phyloP scores from a whole-genome alignment of 2,888 invertebrate species.

The Strigamia transsilvanica region DNA sequence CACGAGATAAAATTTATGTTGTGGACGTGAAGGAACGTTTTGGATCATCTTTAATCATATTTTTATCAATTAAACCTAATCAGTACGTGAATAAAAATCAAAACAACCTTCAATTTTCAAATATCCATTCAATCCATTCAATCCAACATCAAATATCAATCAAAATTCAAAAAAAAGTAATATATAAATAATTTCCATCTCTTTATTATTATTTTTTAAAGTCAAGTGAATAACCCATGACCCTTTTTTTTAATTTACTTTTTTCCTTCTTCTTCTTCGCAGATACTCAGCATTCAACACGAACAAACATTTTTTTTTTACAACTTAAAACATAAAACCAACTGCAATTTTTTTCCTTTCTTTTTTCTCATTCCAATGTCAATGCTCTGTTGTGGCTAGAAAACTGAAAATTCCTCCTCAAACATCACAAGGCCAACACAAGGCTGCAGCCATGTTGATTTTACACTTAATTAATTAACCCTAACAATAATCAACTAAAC shows the following conservation, averaged over 20 bases:
- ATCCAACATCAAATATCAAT: no score
- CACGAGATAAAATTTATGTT: conserved; percentile 32
- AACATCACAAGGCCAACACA: conserved; percentile 10
- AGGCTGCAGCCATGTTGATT: neutral
- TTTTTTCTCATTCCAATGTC: neutral
- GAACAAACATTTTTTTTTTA: conserved; percentile 43
- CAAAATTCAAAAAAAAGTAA: neutral
- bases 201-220: neutral
- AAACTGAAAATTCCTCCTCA: neutral
- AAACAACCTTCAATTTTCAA: neutral
- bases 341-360: neutral
- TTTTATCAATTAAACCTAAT: conserved; percentile 33
- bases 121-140: neutral
- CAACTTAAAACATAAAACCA: conserved; percentile 31
- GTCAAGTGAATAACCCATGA: neutral
- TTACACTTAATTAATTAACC: neutral
- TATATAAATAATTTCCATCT: neutral
- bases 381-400: neutral
- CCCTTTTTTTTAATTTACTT: neutral
- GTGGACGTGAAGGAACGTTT: conserved; percentile 20
- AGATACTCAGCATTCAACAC: conserved; percentile 32
- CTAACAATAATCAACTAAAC: neutral
- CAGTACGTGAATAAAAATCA: neutral
- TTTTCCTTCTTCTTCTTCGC: neutral
- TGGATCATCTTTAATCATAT: conserved; percentile 16